Conservation (phyloP, 2,888 invertebrate genomes). For the Emmelina monodactyla region DNA sequence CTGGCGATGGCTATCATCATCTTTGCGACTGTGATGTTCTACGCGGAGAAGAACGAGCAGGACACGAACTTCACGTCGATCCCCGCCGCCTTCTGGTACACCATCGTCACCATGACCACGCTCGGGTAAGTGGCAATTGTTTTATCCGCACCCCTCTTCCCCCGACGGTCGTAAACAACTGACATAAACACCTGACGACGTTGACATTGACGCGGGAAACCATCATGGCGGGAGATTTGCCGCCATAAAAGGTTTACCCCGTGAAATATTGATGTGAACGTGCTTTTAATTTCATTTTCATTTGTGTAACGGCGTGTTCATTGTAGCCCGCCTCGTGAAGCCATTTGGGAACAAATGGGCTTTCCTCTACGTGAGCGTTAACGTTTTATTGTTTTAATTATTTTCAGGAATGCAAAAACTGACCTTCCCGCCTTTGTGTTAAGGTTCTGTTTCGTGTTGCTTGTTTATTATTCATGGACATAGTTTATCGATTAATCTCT, state of each 20-base stretch:
- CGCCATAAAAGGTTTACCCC: slow-evolving; percentile 35
- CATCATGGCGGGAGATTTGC: slow-evolving; percentile 45
- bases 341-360: slow-evolving; percentile 9
- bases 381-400: not conserved
- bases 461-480: too few species aligned
- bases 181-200: slow-evolving; percentile 44
- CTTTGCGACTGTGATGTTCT: slow-evolving; percentile 99
- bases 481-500: not conserved
- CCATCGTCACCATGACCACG: slow-evolving; percentile 99
- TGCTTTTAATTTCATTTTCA: slow-evolving; percentile 23
- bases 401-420: too few species aligned
- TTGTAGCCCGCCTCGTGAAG: slow-evolving; percentile 8
- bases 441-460: too few species aligned
- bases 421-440: too few species aligned
- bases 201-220: slow-evolving; percentile 48
- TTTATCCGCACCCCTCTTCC: not conserved
- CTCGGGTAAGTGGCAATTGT: slow-evolving; percentile 83
- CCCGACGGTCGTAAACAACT: slow-evolving; percentile 18
- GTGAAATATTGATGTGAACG: slow-evolving; percentile 32
- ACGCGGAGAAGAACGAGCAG: slow-evolving; percentile 98
- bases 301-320: slow-evolving; percentile 16
- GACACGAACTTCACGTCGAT: slow-evolving; percentile 98
- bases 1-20: slow-evolving; percentile 99
- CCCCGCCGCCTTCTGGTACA: slow-evolving; percentile 99
- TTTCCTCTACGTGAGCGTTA: slow-evolving; percentile 1